Conservation (phyloP, 2,797 vertebrate genomes). For the Simalia tracyae region DNA sequence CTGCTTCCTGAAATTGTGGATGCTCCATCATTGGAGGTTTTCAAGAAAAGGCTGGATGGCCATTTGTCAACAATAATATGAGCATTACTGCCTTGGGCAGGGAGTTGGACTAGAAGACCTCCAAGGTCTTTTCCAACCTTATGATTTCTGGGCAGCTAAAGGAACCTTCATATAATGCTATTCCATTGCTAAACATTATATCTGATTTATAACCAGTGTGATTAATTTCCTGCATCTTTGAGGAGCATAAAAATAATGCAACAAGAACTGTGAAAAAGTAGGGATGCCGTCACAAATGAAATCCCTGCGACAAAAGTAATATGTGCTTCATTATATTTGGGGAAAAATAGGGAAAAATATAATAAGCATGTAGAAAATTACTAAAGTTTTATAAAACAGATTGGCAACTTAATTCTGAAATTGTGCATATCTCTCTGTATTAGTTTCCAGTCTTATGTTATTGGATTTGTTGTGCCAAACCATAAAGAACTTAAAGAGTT, state of each 20-base stretch:
- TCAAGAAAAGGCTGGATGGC: not conserved
- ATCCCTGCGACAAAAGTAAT: not conserved
- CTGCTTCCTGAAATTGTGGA: not conserved
- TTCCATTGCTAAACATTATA: not conserved
- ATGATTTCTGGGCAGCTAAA: not conserved
- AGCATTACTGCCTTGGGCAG: not conserved
- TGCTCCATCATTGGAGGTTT: not conserved
- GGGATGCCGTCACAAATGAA: not conserved
- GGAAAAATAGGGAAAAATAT: not conserved
- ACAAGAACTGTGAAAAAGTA: not conserved
- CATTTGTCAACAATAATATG: not conserved
- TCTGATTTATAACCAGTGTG: not conserved
- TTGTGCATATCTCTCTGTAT: conserved; percentile 24
- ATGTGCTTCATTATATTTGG: not conserved
- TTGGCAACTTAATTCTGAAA: not conserved
- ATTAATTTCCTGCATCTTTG: not conserved
- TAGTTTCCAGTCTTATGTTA: conserved; percentile 92
- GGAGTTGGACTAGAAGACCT: not conserved
- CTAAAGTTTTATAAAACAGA: not conserved
- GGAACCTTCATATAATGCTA: not conserved
- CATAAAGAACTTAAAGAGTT: conserved; percentile 88
- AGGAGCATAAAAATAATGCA: not conserved
- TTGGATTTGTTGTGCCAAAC: conserved; percentile 96
- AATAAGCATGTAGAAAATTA: not conserved
- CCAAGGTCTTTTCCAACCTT: not conserved